Base-by-base conservation (phyloP, 2,888 invertebrate genomes). In the Synanthedon vespiformis region DNA sequence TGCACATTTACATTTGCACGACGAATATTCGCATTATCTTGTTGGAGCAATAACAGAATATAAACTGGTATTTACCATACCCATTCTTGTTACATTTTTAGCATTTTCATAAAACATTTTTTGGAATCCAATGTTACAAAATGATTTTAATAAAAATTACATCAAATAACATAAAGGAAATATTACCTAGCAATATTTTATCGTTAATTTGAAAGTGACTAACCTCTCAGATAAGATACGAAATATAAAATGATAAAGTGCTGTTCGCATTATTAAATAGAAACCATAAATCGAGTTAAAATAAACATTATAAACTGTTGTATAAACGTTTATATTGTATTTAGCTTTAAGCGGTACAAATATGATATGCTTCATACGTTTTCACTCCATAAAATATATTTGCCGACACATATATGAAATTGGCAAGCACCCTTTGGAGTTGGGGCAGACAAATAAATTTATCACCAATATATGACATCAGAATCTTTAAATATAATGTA, bases 401-500 rank as follows among this genome's bases (percentile, higher is more conserved):
- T 60, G 54, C 59, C 56, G 57, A 13, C n/a, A 44, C 14, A 13
- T 44, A 44, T 44, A 44, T 44, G 18, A 47, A 54, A 54, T 64
- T 75, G 69, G 69, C 76, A 74, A 56, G 56, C 58, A 57, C 58
- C 56, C 57, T 61, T 65, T 63, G 64, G 62, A 61, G 58, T 60
- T 52, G 58, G 51, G 56, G 61, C 58, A 57, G 34, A 44, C 44
- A 44, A n/a, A 14, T 44, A 44, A 13, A 44, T 44, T 44, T 44
- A 44, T 44, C 44, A 44, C 44, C 44, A 44, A 14, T 13, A 44
- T 44, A 10, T 44, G 44, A 44, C 6, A 73, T 62, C 56, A 54
- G 55, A 60, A 64, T 12, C 63, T 66, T 62, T 67, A 70, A 71
- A 74, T 73, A 68, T 59, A 68, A 64, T 65, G 68, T 74, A 77